Evolutionary conservation across 1,140 invertebrate species (phyloP), one percentile per base, ranked within the genome.

Genomic region (Paramacrobiotus metropolitanus): DNA sequence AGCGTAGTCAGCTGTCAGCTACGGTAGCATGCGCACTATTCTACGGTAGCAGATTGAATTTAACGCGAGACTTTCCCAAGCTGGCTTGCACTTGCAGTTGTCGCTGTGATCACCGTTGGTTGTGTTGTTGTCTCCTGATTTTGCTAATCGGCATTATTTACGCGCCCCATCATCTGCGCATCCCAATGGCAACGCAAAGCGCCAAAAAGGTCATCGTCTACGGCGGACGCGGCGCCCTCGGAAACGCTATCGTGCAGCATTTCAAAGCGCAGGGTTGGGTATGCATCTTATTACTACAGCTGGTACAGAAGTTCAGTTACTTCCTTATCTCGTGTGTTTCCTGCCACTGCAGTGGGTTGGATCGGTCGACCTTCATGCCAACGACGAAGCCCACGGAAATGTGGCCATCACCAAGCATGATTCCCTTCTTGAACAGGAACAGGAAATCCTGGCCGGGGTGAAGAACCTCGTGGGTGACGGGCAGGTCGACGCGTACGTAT

Each of bases 401-500:
- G 81, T 98, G 61, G 73, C 92, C 45, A 86, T 95, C 1, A 80
- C 85, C 60, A 75, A 79, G 31, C 79, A 83, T 44, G 79, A 78
- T 21, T 76, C 77, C 44, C 87, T 87, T 82, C 73, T 79, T 24
- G 79, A 85, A 34, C 93, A 96, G 74, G 82, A 72, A 60, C 21
- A 20, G 44, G 60, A 66, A 40, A 65, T 69, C n/a, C 18, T 65
- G 1, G 29, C 45, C 59, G 68, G 64, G 18, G 62, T 74, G 21
- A 62, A 66, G 30, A 64, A 69, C 28, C 60, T 70, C 34, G 62
- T 75, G 21, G 68, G 79, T 67, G 81, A 79, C 59, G 73, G 84
- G 31, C 91, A 95, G 76, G 68, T 98, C 29, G 93, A 98, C 78
- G 93, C 88, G n/a, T n/a, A n/a, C n/a, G n/a, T n/a, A n/a, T n/a